Evolutionary conservation across 2,113 vertebrate species (phyloP), one percentile per base, ranked within the genome.

Genomic region (Falco punctatus): DNA sequence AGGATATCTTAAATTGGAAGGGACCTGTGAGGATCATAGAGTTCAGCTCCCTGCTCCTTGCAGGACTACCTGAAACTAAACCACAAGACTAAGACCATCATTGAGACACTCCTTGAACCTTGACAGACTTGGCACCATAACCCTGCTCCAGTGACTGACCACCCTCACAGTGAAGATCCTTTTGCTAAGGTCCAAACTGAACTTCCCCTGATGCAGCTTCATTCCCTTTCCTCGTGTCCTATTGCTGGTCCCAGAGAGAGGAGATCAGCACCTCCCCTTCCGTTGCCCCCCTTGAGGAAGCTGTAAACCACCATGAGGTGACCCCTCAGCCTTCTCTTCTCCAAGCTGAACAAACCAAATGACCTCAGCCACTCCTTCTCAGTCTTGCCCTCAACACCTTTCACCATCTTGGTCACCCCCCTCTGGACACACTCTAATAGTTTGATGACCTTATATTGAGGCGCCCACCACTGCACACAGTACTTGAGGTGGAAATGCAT

Each of bases 401-500:
- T n/a, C 32, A 49, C 24, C 12, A 11, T 5, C 19, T 79, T 23
- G 28, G 10, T 30, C 14, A 14, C 12, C 10, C 6, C 35, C 26
- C 33, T 46, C 62, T 16, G 42, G 42, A 12, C 42, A 42, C 42
- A 42, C n/a, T 23, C 28, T 13, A 64, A 52, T 0, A 57, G 35
- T 35, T 14, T 51, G 15, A 51, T 27, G 11, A 9, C 24, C 23
- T 48, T 38, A n/a, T 8, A 46, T 0, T 40, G 28, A 42, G 52
- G 1, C 0, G 1, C 4, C 5, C 69, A 77, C 2, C 62, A 4
- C 18, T 17, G 16, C 6, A 15, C 38, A 33, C 32, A 57, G 27
- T 6, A 23, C 55, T 64, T 0, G 2, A 28, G 3, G 8, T 22
- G 18, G 51, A 7, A 21, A 28, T 1, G 6, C 9, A 27, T 8